These are phyloP conservation scores for Drosophila equinoxialis DNA, from an alignment of 1,140 invertebrate species.

Conservation along the genomic window DNA sequence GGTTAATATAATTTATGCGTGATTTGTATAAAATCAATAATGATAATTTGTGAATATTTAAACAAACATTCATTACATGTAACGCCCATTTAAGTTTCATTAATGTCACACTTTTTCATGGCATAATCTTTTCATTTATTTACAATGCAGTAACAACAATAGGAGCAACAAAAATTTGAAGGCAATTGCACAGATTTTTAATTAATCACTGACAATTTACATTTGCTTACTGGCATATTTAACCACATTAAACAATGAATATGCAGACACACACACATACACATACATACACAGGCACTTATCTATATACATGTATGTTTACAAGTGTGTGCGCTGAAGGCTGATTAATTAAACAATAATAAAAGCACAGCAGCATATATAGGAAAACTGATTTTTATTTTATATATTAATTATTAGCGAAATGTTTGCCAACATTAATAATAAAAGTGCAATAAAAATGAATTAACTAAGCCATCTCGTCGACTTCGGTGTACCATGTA, in stretches of 20 bases:
- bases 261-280: background rate
- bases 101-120: slow-evolving; percentile 16
- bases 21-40: slow-evolving; percentile 9
- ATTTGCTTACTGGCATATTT: slow-evolving; percentile 15
- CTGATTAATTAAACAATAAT: slow-evolving; percentile 74
- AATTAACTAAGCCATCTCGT: no score
- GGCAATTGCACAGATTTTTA: slow-evolving; percentile 52
- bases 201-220: slow-evolving; percentile 66
- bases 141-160: slow-evolving; percentile 1
- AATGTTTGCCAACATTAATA: slow-evolving; percentile 56
- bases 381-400: slow-evolving; percentile 61
- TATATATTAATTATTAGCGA: slow-evolving; percentile 61
- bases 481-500: no score
- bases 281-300: no score
- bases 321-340: slow-evolving; percentile 22
- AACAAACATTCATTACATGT: background rate
- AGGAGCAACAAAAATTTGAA: slow-evolving; percentile 15
- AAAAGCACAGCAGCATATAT: slow-evolving; percentile 32
- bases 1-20: background rate
- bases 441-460: slow-evolving; percentile 7
- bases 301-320: background rate
- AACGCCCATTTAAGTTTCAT: slow-evolving; percentile 10
- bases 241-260: slow-evolving; percentile 31
- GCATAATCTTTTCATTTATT: slow-evolving; percentile 20
- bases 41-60: slow-evolving; percentile 11